These are phyloP conservation scores for Brachystomella parvula DNA, from an alignment of 1,140 invertebrate genomes.

Conservation along the genomic window DNA sequence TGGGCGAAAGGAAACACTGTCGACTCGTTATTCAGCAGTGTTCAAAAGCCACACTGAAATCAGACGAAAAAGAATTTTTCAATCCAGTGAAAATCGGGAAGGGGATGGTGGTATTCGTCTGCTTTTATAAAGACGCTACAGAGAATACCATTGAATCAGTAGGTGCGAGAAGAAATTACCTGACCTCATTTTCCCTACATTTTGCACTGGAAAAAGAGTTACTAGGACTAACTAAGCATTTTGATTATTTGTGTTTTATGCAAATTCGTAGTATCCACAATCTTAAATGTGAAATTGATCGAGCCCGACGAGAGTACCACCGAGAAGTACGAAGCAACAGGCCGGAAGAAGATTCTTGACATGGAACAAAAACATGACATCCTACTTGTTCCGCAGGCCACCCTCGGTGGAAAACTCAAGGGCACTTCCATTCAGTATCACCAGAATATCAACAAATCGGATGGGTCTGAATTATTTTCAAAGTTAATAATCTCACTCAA, in stretches of 20 bases:
- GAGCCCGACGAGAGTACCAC: conserved; percentile 40
- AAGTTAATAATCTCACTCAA: conserved; percentile 41
- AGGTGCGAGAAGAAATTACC: conserved; percentile 35
- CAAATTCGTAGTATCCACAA: conserved; percentile 42
- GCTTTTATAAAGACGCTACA: conserved; percentile 43
- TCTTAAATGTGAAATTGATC: conserved; percentile 42
- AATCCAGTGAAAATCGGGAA: conserved; percentile 32
- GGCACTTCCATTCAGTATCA: conserved; percentile 48
- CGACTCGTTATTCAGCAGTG: conserved; percentile 38
- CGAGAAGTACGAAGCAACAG: too few relatives aligned
- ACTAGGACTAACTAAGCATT: too few relatives aligned
- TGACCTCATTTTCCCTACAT: background rate
- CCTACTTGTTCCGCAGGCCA: conserved; percentile 47
- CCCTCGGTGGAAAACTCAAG: conserved; percentile 46
- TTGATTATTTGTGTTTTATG: background rate
- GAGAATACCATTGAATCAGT: conserved; percentile 41
- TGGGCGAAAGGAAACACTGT: too few relatives aligned
- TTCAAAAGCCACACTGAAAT: conserved; percentile 20
- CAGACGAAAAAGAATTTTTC: conserved; percentile 32
- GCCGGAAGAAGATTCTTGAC: too few relatives aligned
- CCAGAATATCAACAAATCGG: conserved; percentile 43
- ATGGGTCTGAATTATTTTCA: conserved; percentile 42
- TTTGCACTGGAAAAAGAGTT: background rate
- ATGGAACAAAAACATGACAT: too few relatives aligned
- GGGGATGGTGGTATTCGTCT: conserved; percentile 43